Evolutionary conservation across 2,888 invertebrate species (phyloP), one percentile per base, ranked within the genome.

Genomic region (Capitulum mitella): DNA sequence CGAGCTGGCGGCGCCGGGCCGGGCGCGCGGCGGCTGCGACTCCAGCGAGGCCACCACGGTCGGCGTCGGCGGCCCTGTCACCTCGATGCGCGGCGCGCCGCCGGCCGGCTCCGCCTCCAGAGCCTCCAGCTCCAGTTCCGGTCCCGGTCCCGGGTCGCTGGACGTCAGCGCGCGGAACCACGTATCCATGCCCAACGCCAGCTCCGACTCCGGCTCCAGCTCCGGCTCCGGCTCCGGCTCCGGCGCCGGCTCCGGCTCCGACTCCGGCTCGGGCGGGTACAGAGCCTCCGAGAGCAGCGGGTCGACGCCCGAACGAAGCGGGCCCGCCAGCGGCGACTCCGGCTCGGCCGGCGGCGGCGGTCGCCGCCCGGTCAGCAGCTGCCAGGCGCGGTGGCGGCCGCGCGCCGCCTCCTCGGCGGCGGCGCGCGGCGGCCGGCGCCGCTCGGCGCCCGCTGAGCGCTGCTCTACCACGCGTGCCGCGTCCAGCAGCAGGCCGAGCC

Each of bases 341-440:
- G 61, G 61, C 61, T 6, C 14, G 54, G 54, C 5, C n/a, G 54
- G n/a, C 54, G 16, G 61, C 58, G 58, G 58, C 8, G 29, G 29
- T 6, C 58, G 58, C 32, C 16, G 61, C 32, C 61, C 61, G 64
- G 34, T 5, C 16, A 14, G 64, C 64, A 34, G 64, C 64, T 34
- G 64, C 64, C 64, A 64, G 70, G 37, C 46, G 76, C 22, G 37
- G 79, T 75, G 32, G 86, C 87, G 80, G 84, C 84, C 16, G 54
- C 78, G n/a, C 51, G 48, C 40, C 77, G 75, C 29, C n/a, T n/a
- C n/a, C n/a, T n/a, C n/a, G n/a, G 80, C 81, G 77, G 78, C 87
- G 80, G 87, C 87, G 80, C 87, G n/a, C n/a, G n/a, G n/a, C 87
- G 51, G 88, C 88, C 76, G 83, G 82, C 26, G 83, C 83, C 79